Evolutionary conservation across 2,888 invertebrate species (phyloP), one percentile per base, ranked within the genome.

Genomic region (Matsumyia berberina): DNA sequence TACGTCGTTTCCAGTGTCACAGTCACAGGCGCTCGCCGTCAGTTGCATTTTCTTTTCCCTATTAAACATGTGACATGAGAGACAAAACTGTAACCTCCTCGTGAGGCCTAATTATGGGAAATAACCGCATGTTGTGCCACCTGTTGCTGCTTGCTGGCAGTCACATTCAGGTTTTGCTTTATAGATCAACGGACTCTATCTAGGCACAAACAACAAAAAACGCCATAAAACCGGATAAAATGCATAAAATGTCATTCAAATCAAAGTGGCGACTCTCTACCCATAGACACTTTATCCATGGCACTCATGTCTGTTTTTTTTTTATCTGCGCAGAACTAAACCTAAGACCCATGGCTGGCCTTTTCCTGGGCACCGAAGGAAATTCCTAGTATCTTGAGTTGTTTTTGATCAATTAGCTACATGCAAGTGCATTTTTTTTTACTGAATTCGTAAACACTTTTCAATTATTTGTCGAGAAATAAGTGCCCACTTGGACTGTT

Each of bases 161-260:
- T 35, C 19, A 37, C 46, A 46, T 62, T 55, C 42, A 58, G 66
- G 66, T 80, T 80, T 72, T 57, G 19, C 42, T 57, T 39, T 55
- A 44, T 69, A 66, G 80, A 80, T 67, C 66, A 74, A 73, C 15
- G 73, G 44, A 67, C 80, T 73, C 49, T 73, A 73, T 73, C 73
- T 73, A 80, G 66, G 73, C 53, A 51, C 39, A 33, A 31, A 67
- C 57, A 39, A 58, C n/a, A 44, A 46, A 44, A 33, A 33, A 44
- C 8, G 17, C 24, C 7, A 55, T 12, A 60, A 72, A 83, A 83
- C 72, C 78, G 73, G 82, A 78, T 73, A 49, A 55, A 58, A 72
- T 60, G 66, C 67, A 78, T 78, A 69, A 62, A n/a, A 24, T 33
- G 77, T 42, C 77, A 82, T 64, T 70, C 29, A 39, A 44, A 76